These are phyloP conservation scores for Saturnia pavonia DNA, from an alignment of 2,888 invertebrate species.

Conservation along the genomic window DNA sequence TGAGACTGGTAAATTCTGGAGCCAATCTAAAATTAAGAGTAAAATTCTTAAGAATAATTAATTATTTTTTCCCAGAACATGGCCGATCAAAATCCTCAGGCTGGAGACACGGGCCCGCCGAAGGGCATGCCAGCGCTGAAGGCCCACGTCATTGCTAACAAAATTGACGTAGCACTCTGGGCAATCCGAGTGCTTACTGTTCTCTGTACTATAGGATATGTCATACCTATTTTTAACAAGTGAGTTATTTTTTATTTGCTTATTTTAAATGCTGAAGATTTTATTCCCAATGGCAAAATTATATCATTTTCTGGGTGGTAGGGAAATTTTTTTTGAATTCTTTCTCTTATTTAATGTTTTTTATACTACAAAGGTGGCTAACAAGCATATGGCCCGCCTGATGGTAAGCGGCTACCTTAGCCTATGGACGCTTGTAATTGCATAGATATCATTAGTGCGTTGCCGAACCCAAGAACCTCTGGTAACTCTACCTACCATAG, in stretches of 20 bases:
- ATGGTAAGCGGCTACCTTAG: no score
- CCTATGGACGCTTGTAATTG: no score
- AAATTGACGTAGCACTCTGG: slow-evolving; percentile 94
- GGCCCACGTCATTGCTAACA: slow-evolving; percentile 89
- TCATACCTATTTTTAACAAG: slow-evolving; percentile 93
- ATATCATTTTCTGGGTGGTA: neutral
- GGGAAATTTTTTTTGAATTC: no score
- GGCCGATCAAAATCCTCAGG: slow-evolving; percentile 62
- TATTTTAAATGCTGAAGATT: no score
- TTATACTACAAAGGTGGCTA: no score
- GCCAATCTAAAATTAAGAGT: neutral
- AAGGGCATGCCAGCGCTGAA: slow-evolving; percentile 85
- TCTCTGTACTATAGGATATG: slow-evolving; percentile 90
- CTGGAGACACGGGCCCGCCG: slow-evolving; percentile 69
- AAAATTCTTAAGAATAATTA: neutral
- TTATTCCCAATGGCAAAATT: neutral
- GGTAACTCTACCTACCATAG: no score
- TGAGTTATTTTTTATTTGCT: slow-evolving; percentile 71
- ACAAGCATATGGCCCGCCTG: no score
- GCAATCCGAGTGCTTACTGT: slow-evolving; percentile 92
- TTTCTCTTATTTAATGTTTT: no score
- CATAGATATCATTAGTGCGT: no score
- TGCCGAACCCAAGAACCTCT: no score
- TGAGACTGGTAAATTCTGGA: neutral
- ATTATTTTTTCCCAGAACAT: slow-evolving; percentile 50